Base-by-base conservation (phyloP, 2,888 invertebrate species). In the Bellardia pandia region DNA sequence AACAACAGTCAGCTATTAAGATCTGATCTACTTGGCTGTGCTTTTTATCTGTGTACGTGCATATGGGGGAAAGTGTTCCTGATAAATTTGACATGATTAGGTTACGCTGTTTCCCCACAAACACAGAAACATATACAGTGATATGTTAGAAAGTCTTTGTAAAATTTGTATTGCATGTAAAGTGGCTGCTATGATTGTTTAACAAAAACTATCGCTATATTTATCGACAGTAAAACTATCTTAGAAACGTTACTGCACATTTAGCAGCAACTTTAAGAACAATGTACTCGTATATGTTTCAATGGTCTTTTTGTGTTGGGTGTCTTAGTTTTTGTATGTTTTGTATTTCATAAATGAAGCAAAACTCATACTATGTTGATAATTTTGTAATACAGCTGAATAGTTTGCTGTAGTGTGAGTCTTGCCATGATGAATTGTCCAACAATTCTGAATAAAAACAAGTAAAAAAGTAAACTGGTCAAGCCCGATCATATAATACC, bases 1-100 rank as follows among this genome's bases (percentile, higher is more conserved):
- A 48, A 62, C 82, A 75, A 75, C 45, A 60, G 45, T 76, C 76
- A 82, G 69, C 62, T 82, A 62, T 62, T 76, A 33, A 62, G 60
- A 42, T 76, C 58, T 56, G 8, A 56, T 72, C 58, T 14, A 8
- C 23, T 4, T 42, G 0, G 42, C 8, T 30, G 23, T 9, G 14
- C 33, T 16, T 14, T 8, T 64, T 51, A 53, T 58, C n/a, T n/a
- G 40, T 40, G 51, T 66, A 42, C 45, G 74, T 56, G 64, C 69
- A 30, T 23, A 40, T 64, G 40, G 42, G 13, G 16, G 33, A 14
- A 40, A 48, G 42, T 48, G 3, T 37, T 60, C 37, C 53, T 60
- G 69, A 45, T 14, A 23, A 51, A 16, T 48, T 16, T 64, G 53
- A 51, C 58, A 13, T 40, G 42, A 37, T 58, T 23, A 8, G 58